Base-by-base conservation (phyloP, 2,797 vertebrate species). In the Alauda arvensis region DNA sequence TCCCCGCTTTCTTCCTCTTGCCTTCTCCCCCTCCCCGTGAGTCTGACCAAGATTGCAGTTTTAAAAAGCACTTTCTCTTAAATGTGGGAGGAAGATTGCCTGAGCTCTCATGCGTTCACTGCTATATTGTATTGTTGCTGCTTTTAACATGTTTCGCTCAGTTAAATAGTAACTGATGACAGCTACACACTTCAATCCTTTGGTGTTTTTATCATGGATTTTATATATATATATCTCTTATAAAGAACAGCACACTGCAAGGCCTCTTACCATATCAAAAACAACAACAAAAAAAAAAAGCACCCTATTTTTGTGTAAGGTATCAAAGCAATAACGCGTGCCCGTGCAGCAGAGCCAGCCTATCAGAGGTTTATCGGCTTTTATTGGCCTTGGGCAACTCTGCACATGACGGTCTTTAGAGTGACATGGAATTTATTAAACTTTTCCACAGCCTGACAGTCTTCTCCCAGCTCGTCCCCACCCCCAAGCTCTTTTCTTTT, bases 401-500 rank as follows among this genome's bases (percentile, higher is more conserved):
- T 67, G 93, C 87, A 83, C 93, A 92, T 79, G 53, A 74, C 12
- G 37, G 88, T 95, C 96, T 95, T 96, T 91, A 95, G 94, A 95
- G 88, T 94, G 96, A 96, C 90, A 76, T 91, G 92, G 93, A 95
- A 92, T 95, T 95, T 92, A 94, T 95, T 94, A 93, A 94, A 93
- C 88, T 94, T 95, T 92, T 81, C 93, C 85, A 74, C 88, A 62
- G 66, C 88, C 88, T 80, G 76, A 93, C 91, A 94, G 95, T 78
- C 92, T 86, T 89, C 75, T 90, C 92, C 80, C 70, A 75, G 87
- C 80, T 93, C 46, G 37, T 85, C 91, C 82, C 91, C 83, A 90
- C 94, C 94, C 95, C 80, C 86, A 81, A 61, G 79, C 79, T 88
- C 68, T 88, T 77, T 83, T 65, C 91, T 90, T 91, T 87, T 72